Conservation (phyloP, 2,888 invertebrate genomes). For the Dasypolia templi region DNA sequence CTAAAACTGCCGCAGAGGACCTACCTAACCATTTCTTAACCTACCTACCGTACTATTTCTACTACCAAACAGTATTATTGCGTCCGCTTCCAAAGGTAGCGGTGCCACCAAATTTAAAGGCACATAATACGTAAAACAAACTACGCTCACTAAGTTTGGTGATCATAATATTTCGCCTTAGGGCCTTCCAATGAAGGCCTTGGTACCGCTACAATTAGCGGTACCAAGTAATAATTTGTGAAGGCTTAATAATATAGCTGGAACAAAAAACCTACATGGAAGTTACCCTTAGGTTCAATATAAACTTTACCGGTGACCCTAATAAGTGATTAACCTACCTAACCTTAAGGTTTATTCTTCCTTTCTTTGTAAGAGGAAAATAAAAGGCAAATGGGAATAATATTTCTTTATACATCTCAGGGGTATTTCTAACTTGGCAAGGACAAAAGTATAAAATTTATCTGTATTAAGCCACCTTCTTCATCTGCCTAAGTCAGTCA, state of each 20-base stretch:
- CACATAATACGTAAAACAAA: background rate
- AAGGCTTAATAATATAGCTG: background rate
- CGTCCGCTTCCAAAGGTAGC: background rate
- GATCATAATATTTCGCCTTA: slow-evolving; percentile 4
- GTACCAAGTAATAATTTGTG: background rate
- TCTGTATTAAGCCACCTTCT: background rate
- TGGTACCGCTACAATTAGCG: too few species aligned
- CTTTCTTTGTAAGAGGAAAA: background rate
- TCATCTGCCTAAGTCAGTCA: background rate
- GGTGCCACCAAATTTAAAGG: background rate
- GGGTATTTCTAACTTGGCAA: background rate
- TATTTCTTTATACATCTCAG: slow-evolving; percentile 10
- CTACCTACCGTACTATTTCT: background rate
- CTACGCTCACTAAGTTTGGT: background rate
- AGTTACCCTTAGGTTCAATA: slow-evolving; percentile 4
- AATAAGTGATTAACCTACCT: slow-evolving; percentile 29
- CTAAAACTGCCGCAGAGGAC: too few species aligned
- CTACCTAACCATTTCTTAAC: background rate
- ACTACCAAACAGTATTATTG: background rate
- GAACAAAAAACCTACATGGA: background rate
- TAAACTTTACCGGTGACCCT: slow-evolving; percentile 27
- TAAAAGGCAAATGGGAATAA: slow-evolving; percentile 11
- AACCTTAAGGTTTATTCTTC: background rate
- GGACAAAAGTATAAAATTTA: background rate
- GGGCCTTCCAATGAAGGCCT: background rate